These are phyloP conservation scores for Cavia aperea DNA, from an alignment of 2,113 vertebrate species.

Conservation along the genomic window DNA sequence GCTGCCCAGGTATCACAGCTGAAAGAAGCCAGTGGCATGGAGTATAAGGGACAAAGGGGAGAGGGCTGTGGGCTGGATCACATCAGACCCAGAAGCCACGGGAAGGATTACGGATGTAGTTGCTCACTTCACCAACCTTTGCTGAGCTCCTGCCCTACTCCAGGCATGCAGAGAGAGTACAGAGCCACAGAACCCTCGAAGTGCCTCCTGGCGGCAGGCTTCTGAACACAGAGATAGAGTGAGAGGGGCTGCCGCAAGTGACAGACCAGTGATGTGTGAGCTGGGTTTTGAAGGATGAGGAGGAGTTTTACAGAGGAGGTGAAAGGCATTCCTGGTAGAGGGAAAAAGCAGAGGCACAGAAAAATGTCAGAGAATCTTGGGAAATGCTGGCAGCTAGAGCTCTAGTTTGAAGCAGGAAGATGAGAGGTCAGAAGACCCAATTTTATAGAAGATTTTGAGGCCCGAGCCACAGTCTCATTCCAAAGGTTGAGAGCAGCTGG, in stretches of 20 bases:
- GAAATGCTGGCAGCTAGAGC: neutral
- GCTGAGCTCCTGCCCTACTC: neutral
- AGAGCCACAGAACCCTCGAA: neutral
- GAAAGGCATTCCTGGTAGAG: neutral
- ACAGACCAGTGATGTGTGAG: neutral
- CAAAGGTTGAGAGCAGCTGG: neutral
- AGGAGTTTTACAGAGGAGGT: conserved; percentile 26
- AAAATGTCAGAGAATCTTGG: neutral
- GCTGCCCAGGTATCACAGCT: neutral
- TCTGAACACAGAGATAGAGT: neutral
- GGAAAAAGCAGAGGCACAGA: neutral
- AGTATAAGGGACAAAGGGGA: neutral
- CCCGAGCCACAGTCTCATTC: neutral
- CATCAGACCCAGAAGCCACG: neutral
- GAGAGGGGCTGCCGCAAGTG: neutral
- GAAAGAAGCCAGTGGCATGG: neutral
- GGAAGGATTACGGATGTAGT: neutral
- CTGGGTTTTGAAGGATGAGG: conserved; percentile 25
- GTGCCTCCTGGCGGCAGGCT: neutral
- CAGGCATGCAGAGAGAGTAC: neutral
- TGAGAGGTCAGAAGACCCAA: neutral
- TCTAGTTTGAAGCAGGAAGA: neutral
- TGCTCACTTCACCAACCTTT: too few species aligned
- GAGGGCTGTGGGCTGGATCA: neutral
- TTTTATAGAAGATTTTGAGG: neutral